Percentiles rank a stretch among this genome's conserved stretches.
Evolutionary conservation across 2,113 vertebrate genomes (phyloP).

Genomic region (Aptenodytes forsteri): DNA sequence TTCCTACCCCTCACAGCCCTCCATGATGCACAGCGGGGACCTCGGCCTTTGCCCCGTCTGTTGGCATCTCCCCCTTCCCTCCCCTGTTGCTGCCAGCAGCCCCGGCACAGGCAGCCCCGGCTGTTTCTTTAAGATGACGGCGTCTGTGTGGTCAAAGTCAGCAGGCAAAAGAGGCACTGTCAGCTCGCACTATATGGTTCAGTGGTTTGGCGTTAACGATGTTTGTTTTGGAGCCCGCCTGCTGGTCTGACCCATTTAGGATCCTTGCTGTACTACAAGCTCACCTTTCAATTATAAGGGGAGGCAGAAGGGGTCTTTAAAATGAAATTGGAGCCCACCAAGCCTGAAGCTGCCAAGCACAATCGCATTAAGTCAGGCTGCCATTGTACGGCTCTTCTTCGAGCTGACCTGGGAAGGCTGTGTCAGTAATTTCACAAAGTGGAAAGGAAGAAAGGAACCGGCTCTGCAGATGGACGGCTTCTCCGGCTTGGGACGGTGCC

Average conservation of each 20-base stretch:
- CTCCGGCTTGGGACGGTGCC: fast-evolving
- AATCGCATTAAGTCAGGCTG: not conserved
- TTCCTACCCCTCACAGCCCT: not conserved
- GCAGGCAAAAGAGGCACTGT: constrained; percentile 38
- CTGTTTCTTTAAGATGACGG: constrained; percentile 40
- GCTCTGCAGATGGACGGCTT: fast-evolving
- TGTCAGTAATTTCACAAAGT: not conserved
- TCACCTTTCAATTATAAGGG: not conserved
- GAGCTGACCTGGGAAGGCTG: not conserved
- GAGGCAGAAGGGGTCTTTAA: not conserved
- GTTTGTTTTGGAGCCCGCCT: constrained; percentile 59
- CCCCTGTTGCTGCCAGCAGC: not conserved
- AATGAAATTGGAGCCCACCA: not conserved
- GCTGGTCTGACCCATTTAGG: constrained; percentile 63
- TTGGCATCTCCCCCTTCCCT: not conserved
- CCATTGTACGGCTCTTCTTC: fast-evolving
- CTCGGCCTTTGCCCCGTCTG: fast-evolving
- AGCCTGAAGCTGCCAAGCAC: not conserved
- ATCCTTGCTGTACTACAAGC: not conserved
- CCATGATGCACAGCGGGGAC: fast-evolving
- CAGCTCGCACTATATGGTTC: constrained; percentile 51
- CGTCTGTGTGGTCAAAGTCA: not conserved
- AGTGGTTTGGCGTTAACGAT: constrained; percentile 48
- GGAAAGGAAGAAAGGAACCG: not conserved
- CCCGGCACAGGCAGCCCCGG: not conserved